Evolutionary conservation across 1,140 invertebrate genomes (phyloP).

Genomic region (Drosophila gunungcola): DNA sequence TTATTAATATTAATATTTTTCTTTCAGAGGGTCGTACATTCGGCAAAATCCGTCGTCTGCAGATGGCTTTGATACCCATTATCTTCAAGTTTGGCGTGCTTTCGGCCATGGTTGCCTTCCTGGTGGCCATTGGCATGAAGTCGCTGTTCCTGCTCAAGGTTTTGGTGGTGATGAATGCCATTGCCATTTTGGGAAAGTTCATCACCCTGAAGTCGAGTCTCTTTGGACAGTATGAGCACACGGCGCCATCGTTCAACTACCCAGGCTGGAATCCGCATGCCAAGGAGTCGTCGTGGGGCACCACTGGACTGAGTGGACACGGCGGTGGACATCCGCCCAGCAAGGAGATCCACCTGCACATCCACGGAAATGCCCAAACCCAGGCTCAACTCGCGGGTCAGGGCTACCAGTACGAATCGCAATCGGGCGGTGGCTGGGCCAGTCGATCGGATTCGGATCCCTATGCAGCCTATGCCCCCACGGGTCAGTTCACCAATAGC

Average conservation of each 20-base stretch:
- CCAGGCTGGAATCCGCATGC: constrained; percentile 70
- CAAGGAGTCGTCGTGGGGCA: constrained; percentile 63
- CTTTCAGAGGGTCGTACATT: constrained; percentile 81
- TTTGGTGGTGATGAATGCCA: constrained; percentile 75
- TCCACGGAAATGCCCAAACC: constrained; percentile 70
- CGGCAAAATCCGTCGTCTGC: constrained; percentile 83
- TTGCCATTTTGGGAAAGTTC: constrained; percentile 79
- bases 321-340: constrained; percentile 48
- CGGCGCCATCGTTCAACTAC: constrained; percentile 70
- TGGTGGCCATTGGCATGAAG: constrained; percentile 85
- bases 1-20: not conserved
- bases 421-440: constrained; percentile 64
- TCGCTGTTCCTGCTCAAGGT: constrained; percentile 85
- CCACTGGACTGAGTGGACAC: constrained; percentile 34
- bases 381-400: constrained; percentile 58
- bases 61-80: constrained; percentile 85
- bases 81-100: constrained; percentile 86
- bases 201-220: constrained; percentile 70
- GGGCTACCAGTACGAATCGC: constrained; percentile 58
- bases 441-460: constrained; percentile 78
- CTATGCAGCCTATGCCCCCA: constrained; percentile 62
- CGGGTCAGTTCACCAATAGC: constrained; percentile 44
- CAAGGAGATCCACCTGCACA: constrained; percentile 83
- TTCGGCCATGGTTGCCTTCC: constrained; percentile 84
- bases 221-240: constrained; percentile 59